Percentiles rank a stretch among this genome's conserved stretches.
Evolutionary conservation across 1,140 invertebrate species (phyloP).

Genomic region (Drosophila aff.): DNA sequence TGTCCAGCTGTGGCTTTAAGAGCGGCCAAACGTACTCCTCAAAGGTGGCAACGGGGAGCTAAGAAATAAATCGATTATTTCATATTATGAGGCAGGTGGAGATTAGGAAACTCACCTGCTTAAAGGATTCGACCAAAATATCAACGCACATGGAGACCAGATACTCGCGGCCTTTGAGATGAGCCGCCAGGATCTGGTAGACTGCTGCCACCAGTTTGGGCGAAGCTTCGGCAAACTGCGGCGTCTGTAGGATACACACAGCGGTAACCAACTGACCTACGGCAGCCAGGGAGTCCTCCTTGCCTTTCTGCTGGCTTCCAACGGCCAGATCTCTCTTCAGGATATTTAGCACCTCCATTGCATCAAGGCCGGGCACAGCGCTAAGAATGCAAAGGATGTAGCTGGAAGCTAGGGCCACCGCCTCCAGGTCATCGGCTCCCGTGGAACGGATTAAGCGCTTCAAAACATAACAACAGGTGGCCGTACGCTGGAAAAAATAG

Average conservation of each 20-base stretch:
- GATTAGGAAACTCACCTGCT: slow-evolving; percentile 6
- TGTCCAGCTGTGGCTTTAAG: slow-evolving; percentile 27
- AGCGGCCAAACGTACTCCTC: slow-evolving; percentile 46
- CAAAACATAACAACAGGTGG: slow-evolving; percentile 47
- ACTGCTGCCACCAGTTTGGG: slow-evolving; percentile 24
- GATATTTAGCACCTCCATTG: slow-evolving; percentile 28
- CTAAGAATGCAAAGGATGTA: slow-evolving; percentile 40
- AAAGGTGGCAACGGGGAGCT: slow-evolving; percentile 18
- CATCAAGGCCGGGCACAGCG: slow-evolving; percentile 35
- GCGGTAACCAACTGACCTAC: slow-evolving; percentile 60
- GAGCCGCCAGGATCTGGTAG: slow-evolving; percentile 30
- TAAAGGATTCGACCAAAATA: slow-evolving; percentile 40
- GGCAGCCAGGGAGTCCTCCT: slow-evolving; percentile 57
- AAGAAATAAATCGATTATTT: background rate
- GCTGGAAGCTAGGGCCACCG: slow-evolving; percentile 32
- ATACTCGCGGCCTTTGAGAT: slow-evolving; percentile 62
- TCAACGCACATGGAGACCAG: slow-evolving; percentile 39
- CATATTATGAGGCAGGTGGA: too few species aligned
- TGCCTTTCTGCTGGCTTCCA: slow-evolving; percentile 40
- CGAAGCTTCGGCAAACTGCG: slow-evolving; percentile 19
- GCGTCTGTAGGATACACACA: slow-evolving; percentile 23
- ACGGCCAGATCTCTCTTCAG: slow-evolving; percentile 53
- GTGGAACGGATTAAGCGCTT: slow-evolving; percentile 65
- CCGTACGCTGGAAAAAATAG: slow-evolving; percentile 30
- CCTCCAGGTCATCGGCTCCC: slow-evolving; percentile 50